These are phyloP conservation scores for Mareca strepera DNA, from an alignment of 2,797 vertebrate genomes.

Conservation along the genomic window DNA sequence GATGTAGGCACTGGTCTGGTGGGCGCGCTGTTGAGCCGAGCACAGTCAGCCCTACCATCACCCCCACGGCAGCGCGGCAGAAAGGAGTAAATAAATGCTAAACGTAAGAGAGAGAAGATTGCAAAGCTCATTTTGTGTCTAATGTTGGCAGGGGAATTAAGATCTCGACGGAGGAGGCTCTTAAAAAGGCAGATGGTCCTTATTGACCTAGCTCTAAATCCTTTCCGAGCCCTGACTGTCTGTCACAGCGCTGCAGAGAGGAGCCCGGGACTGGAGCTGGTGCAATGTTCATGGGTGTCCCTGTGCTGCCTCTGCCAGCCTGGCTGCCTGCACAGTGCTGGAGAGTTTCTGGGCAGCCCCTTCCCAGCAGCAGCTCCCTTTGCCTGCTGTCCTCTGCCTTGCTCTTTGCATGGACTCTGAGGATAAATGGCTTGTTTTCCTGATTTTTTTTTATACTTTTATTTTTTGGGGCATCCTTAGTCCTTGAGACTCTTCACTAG, in stretches of 20 bases:
- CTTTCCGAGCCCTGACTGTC: not conserved
- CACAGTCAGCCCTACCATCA: not conserved
- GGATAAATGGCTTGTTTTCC: not conserved
- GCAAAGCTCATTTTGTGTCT: not conserved
- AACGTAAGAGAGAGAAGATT: not conserved
- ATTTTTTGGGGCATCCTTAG: not conserved
- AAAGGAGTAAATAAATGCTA: not conserved
- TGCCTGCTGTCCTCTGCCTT: not conserved
- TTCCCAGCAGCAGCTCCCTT: not conserved
- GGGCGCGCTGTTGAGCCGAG: not conserved
- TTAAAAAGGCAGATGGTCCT: not conserved
- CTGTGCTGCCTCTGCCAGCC: no score
- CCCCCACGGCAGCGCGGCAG: not conserved
- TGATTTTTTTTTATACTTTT: not conserved
- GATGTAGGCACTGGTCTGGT: not conserved
- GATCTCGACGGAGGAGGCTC: not conserved
- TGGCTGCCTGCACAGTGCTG: not conserved
- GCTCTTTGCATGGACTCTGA: not conserved
- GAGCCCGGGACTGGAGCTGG: not conserved
- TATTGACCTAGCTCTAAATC: not conserved
- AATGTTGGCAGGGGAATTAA: not conserved
- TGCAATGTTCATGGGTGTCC: fast-evolving
- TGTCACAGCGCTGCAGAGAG: not conserved
- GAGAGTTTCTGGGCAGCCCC: fast-evolving
- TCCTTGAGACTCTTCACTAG: not conserved